Conservation (phyloP, 2,113 vertebrate species). For the Prietella phreatophila region DNA sequence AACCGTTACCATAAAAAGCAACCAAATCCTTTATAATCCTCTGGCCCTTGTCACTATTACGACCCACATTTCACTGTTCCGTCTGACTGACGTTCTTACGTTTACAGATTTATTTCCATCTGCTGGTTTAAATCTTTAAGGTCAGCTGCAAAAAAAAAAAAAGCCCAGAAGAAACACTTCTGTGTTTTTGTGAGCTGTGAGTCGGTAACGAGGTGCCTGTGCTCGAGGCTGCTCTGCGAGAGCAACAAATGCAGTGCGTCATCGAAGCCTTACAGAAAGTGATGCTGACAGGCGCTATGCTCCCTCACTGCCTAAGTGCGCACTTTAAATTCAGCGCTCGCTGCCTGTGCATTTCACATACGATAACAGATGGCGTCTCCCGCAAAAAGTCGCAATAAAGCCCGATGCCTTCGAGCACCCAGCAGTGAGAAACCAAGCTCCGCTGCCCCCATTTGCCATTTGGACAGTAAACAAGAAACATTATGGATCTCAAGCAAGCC, state of each 20-base stretch:
- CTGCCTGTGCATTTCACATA: conserved; percentile 7
- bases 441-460: not conserved
- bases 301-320: conserved; percentile 19
- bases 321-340: conserved; percentile 19
- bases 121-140: conserved; percentile 23
- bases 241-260: conserved; percentile 14
- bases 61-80: conserved; percentile 62
- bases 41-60: conserved; percentile 54
- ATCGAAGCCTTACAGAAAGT: conserved; percentile 17
- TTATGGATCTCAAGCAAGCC: not conserved
- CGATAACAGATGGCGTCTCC: conserved; percentile 29
- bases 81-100: conserved; percentile 49
- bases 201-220: conserved; percentile 22
- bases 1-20: conserved; percentile 56
- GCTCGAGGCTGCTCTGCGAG: conserved; percentile 1
- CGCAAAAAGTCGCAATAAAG: conserved; percentile 3
- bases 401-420: not conserved
- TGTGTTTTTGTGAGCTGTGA: conserved; percentile 11
- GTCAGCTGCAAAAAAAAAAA: not conserved
- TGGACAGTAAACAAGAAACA: not conserved
- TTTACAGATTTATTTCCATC: conserved; percentile 29
- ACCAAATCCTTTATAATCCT: conserved; percentile 67
- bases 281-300: conserved; percentile 19
- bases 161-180: not conserved
- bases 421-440: not conserved